Evolutionary conservation across 1,140 invertebrate species (phyloP), one percentile per base, ranked within the genome.

Genomic region (Drosophila novamexicana): DNA sequence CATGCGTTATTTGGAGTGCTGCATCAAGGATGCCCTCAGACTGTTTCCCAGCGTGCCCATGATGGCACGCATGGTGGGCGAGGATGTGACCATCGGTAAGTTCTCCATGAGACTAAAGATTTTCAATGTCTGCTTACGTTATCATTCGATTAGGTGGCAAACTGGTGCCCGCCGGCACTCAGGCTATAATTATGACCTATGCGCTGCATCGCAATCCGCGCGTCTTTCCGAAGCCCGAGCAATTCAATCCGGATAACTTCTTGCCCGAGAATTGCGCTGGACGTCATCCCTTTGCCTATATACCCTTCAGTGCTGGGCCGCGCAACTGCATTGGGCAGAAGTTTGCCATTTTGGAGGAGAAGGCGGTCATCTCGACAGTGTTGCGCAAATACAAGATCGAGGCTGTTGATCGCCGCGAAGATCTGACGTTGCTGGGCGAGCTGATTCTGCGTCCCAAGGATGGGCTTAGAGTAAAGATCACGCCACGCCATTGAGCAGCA

Each of bases 241-340:
- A 93, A 49, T 97, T 96, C 88, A 94, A 97, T 91, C 97, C 97
- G 0, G 96, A 97, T 62, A 93, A 96, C 79, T 97, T 97, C 92
- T 86, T 95, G 22, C 94, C 95, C 10, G 93, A 94, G 69, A 95
- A 95, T 79, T 92, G 92, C 32, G 90, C 91, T 39, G 93, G 94
- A 37, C 93, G 95, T 59, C 93, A 95, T 86, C 94, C 95, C 0
- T 96, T 94, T 77, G 93, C 95, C 1, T 97, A 95, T 77, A 94
- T 96, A 18, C 96, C 96, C 8, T 97, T 97, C 89, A 96, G 95
- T 77, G 96, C 95, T 45, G 96, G 96, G 5, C 94, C 95, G 1
- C 93, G 96, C 70, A 97, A 96, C 82, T 97, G 91, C 64, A 92
- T 92, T 18, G 95, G 96, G 58, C 95, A 96, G 89, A 96, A 95